A percentile compares a stretch with the other conserved stretches of the same genome.
Evolutionary conservation across 2,888 invertebrate species (phyloP).

Genomic region (Ormia ochracea): DNA sequence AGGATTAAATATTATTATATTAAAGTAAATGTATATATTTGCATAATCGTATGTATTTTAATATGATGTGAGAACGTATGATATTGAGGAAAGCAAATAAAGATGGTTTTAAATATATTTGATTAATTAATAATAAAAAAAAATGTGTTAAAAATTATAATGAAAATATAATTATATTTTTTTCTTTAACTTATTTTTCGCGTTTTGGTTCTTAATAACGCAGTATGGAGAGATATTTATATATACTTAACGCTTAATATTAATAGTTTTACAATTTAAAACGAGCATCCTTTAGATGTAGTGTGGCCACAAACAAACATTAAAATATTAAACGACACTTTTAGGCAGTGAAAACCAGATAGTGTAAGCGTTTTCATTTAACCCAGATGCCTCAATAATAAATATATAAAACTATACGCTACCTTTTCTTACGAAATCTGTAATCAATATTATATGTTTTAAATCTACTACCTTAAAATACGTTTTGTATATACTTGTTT

Average conservation of each 20-base stretch:
- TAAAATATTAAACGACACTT: not conserved
- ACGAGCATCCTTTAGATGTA: constrained; percentile 36
- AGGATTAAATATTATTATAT: not conserved
- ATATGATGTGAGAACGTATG: not conserved
- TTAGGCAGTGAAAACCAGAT: constrained; percentile 44
- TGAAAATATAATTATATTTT: not conserved
- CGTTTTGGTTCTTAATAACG: constrained; percentile 4
- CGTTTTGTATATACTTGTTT: constrained; percentile 1
- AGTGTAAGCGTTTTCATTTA: constrained; percentile 44
- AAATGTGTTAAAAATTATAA: not conserved
- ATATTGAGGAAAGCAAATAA: not conserved
- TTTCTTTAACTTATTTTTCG: not conserved
- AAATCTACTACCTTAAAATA: constrained; percentile 20
- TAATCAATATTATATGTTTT: constrained; percentile 12
- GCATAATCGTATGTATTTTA: too few relatives aligned
- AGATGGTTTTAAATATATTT: not conserved
- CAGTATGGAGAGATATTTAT: constrained; percentile 40
- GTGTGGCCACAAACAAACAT: constrained; percentile 42
- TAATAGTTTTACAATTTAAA: constrained; percentile 37
- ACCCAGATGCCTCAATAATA: constrained; percentile 36
- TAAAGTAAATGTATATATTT: not conserved
- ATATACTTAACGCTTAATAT: constrained; percentile 26
- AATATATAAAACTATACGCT: constrained; percentile 31
- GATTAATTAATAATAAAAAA: not conserved
- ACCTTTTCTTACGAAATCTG: not conserved